Conservation (phyloP, 2,113 vertebrate genomes). For the Sorex fumeus region DNA sequence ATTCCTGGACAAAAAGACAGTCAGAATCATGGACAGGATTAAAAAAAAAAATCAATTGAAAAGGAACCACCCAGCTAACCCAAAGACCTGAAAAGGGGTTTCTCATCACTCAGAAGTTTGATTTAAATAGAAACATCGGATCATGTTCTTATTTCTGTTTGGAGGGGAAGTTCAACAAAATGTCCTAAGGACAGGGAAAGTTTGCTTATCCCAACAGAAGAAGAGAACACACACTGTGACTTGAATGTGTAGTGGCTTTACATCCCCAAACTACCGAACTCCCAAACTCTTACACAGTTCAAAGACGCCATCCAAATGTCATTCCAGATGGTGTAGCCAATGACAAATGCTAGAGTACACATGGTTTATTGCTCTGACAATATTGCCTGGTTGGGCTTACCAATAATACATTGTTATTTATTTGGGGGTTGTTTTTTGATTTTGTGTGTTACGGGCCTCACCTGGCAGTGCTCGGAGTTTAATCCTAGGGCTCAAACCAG, state of each 20-base stretch:
- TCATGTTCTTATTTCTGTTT: background rate
- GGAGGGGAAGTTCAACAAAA: constrained; percentile 32
- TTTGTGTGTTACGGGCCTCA: too few relatives aligned
- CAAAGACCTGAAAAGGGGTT: background rate
- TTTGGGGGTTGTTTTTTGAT: too few relatives aligned
- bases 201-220: background rate
- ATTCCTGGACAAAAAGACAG: background rate
- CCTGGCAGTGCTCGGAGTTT: too few relatives aligned
- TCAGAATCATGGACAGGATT: background rate
- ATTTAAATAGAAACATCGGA: constrained; percentile 19
- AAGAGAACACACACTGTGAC: background rate
- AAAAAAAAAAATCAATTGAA: background rate
- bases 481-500: too few relatives aligned
- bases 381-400: too few relatives aligned
- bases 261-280: background rate
- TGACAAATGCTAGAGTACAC: background rate
- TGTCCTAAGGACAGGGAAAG: background rate
- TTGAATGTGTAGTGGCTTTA: too few relatives aligned
- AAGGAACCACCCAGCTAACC: constrained; percentile 31
- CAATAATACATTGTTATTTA: too few relatives aligned
- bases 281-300: background rate
- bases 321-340: background rate
- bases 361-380: too few relatives aligned
- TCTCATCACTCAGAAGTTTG: background rate
- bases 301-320: background rate